Conservation (phyloP, 2,113 vertebrate species). For the Ctenomys sociabilis region DNA sequence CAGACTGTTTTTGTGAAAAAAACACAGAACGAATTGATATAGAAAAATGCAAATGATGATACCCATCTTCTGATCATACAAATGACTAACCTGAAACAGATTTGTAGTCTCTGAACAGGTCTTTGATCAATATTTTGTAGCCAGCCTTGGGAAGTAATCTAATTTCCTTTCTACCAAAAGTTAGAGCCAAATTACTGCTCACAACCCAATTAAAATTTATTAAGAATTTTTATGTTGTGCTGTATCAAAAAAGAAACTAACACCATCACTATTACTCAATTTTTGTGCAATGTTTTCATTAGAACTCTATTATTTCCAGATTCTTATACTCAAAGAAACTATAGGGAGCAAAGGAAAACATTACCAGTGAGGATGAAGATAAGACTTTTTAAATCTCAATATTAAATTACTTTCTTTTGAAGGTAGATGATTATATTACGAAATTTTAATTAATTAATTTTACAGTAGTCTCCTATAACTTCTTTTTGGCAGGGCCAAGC, state of each 20-base stretch:
- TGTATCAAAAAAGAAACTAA: background rate
- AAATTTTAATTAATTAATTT: conserved; percentile 24
- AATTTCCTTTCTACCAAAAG: background rate
- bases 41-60: background rate
- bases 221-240: background rate
- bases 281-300: background rate
- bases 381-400: background rate
- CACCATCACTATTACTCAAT: background rate
- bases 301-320: background rate
- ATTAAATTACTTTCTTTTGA: background rate
- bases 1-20: background rate
- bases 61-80: background rate
- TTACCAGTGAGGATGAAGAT: background rate
- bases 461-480: background rate
- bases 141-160: background rate
- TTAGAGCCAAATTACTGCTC: background rate
- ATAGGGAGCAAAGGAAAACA: background rate
- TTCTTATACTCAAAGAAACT: background rate
- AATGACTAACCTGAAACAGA: background rate
- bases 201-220: background rate
- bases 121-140: background rate
- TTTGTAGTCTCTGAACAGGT: background rate
- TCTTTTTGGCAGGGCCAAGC: conserved; percentile 28
- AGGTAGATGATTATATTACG: background rate
- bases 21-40: background rate